These are phyloP conservation scores for Platorchestia sp. DNA, from an alignment of 1,140 invertebrate species.

Conservation along the genomic window DNA sequence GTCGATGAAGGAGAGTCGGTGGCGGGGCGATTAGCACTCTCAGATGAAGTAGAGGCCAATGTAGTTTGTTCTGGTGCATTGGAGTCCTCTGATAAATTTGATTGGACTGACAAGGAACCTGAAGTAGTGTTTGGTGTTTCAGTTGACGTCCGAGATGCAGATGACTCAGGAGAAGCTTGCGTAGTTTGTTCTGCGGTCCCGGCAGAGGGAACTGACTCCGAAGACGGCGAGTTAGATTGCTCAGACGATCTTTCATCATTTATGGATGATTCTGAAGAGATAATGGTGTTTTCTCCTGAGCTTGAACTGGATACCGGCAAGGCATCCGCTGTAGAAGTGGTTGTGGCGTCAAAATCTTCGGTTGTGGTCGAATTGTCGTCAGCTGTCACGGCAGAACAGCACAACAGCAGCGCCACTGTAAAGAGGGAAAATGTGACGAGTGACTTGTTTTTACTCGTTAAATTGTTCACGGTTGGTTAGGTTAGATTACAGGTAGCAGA, in stretches of 20 bases:
- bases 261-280: too few relatives aligned
- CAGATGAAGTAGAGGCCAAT: not conserved
- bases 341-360: not conserved
- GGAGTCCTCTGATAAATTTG: not conserved
- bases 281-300: too few relatives aligned
- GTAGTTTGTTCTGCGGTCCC: not conserved
- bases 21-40: not conserved
- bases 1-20: not conserved
- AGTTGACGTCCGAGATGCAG: too few relatives aligned
- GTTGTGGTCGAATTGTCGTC: not conserved
- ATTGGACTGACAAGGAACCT: not conserved
- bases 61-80: not conserved
- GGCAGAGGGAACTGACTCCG: not conserved
- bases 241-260: too few relatives aligned
- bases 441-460: too few relatives aligned
- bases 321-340: not conserved
- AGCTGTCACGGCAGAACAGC: not conserved
- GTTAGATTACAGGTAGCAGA: too few relatives aligned
- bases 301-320: too few relatives aligned
- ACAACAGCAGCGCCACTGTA: not conserved
- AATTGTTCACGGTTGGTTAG: too few relatives aligned
- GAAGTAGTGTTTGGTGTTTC: too few relatives aligned
- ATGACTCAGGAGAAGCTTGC: not conserved
- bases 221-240: not conserved
- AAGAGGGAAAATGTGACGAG: not conserved